Evolutionary conservation across 2,113 vertebrate genomes (phyloP), one percentile per base, ranked within the genome.

Genomic region (Platysteira castanea): DNA sequence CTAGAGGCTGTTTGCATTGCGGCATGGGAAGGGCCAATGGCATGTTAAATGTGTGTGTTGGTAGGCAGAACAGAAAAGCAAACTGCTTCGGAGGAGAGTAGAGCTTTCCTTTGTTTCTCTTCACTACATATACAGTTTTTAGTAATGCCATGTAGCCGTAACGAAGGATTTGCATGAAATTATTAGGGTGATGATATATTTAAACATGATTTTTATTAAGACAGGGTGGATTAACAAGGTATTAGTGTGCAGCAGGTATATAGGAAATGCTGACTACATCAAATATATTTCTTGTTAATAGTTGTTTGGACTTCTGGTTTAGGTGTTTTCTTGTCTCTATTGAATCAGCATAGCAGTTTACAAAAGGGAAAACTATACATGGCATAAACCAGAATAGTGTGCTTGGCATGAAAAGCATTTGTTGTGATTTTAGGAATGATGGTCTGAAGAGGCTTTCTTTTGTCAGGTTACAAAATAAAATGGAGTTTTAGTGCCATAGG

Each of bases 1-100:
- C 79, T 84, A 75, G 73, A 92, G 69, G 37, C 52, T 92, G 88
- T 93, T 97, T 88, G 77, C 68, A 56, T 70, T 94, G 78, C 74
- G 61, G 85, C 73, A 54, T 56, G 86, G 93, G 92, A 95, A 91
- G 73, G 95, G 90, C 88, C 64, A 93, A 15, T 53, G 81, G 67
- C 50, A 47, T 71, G 71, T 83, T 64, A 81, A 91, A 78, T 63
- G 47, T 26, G 23, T 49, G 44, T 61, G 37, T 89, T 82, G 85
- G 33, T 54, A 81, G 85, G 75, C 56, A 86, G 82, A 88, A 13
- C 24, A 79, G 50, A 71, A 91, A 69, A 74, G 87, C 74, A 95
- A 96, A 80, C 10, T 27, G 23, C 92, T 85, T 52, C 0, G 1
- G n/a, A 86, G 67, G 27, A 50, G 13, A 74, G 77, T 1, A 54